Evolutionary conservation across 2,888 invertebrate genomes (phyloP).

Genomic region (Trachelus troglodyta): DNA sequence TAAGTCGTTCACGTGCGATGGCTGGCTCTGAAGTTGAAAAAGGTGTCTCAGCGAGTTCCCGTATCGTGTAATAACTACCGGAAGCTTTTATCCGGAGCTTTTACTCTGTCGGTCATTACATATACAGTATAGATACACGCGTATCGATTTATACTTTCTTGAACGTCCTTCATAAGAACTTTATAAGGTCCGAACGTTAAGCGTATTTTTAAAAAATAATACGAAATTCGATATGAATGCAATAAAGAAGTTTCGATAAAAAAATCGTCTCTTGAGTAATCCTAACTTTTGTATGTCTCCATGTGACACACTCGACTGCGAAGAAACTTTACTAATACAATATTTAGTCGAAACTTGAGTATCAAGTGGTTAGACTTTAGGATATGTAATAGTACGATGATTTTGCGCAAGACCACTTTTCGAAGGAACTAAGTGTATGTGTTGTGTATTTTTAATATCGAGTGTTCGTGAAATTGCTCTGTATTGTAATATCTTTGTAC

Average conservation of each 20-base stretch:
- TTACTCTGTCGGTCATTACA: background rate
- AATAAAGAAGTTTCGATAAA: background rate
- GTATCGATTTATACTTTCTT: background rate
- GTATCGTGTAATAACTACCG: background rate
- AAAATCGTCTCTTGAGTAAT: background rate
- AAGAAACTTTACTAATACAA: background rate
- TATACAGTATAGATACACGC: background rate
- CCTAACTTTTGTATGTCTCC: background rate
- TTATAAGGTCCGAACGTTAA: background rate
- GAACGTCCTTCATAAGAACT: background rate
- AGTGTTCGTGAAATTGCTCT: background rate
- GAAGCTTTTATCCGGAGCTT: conserved; percentile 3
- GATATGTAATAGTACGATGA: background rate
- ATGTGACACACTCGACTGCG: background rate
- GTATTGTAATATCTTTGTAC: background rate
- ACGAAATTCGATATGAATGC: background rate
- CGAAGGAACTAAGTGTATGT: too few species aligned
- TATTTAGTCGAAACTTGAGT: background rate
- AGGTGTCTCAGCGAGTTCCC: background rate
- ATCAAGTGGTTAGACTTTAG: background rate
- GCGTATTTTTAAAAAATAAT: background rate
- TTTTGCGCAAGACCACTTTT: too few species aligned
- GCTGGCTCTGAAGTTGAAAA: conserved; percentile 1
- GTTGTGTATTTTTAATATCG: background rate
- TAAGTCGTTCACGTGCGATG: background rate